Conservation (phyloP, 2,888 invertebrate species). For the Neoitamus cyanurus region DNA sequence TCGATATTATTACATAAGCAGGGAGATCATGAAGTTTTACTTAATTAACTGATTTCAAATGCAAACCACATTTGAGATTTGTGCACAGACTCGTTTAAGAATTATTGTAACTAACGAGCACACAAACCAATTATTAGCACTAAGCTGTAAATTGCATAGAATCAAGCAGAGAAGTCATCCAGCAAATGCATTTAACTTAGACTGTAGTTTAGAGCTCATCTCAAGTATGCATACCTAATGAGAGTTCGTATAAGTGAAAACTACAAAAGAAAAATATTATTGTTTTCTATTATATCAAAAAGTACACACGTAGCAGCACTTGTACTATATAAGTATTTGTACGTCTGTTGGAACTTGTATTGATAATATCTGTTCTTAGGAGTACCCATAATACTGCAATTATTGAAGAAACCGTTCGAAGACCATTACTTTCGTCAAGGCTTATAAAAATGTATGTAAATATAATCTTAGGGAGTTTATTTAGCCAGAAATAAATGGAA, state of each 20-base stretch:
- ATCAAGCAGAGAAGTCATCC: constrained; percentile 39
- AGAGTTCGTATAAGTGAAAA: neutral
- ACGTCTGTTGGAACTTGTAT: neutral
- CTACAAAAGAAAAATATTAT: constrained; percentile 6
- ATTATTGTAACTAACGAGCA: neutral
- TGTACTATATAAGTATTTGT: neutral
- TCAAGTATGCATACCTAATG: neutral
- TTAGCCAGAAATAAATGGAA: neutral
- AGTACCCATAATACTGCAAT: neutral
- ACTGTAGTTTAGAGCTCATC: neutral
- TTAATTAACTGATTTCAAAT: neutral
- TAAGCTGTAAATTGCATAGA: constrained; percentile 46
- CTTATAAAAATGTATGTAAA: constrained; percentile 41
- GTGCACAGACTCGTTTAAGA: neutral
- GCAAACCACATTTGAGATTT: neutral
- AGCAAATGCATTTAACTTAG: constrained; percentile 43
- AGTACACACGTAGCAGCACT: neutral
- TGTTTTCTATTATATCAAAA: neutral
- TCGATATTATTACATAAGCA: neutral
- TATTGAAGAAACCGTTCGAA: neutral
- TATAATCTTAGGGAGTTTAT: neutral
- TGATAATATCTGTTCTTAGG: neutral
- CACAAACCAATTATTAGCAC: constrained; percentile 15
- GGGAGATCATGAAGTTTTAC: neutral
- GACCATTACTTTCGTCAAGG: neutral